Evolutionary conservation across 2,888 invertebrate genomes (phyloP), one percentile per base, ranked within the genome.

Genomic region (Arge pagana): DNA sequence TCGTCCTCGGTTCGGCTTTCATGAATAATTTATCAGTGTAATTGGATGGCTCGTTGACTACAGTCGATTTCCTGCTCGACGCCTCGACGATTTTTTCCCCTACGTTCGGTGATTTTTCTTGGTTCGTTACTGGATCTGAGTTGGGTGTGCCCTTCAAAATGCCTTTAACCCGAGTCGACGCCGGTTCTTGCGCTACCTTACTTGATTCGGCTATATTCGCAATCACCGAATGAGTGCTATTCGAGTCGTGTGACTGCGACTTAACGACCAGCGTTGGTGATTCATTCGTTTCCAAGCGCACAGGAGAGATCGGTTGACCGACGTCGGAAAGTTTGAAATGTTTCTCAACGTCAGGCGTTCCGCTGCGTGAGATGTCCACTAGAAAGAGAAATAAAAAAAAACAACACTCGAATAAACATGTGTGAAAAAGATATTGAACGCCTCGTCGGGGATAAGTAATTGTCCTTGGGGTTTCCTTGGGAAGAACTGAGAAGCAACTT

Each of bases 11-110:
- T 45, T 72, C 71, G 1, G 70, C 70, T 54, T 63, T 67, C 76
- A 76, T 76, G 50, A 76, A 76, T 15, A 76, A 54, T 56, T 72
- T 73, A 10, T 75, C 70, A 0, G 67, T 64, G 13, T 70, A 55
- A 43, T 65, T 65, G 1, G 58, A 50, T 2, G 58, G 36, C 24
- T 52, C 31, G 7, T 52, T 48, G 13, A 3, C 31, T 5, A 30
- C 28, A 23, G 45, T 15, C 7, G 45, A 33, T 11, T 33, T 37
- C 36, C 6, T 15, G 8, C 15, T 2, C 31, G 11, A 5, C 39
- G 16, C n/a, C 8, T 39, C 31, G 2, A 13, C 11, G 3, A 18
- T 2, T 3, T 50, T 40, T 11, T 41, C 41, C 16, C 18, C 18
- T 15, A 28, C 31, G 4, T 31, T 30, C 15, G 19, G 15, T 6